Evolutionary conservation across 2,888 invertebrate genomes (phyloP), one percentile per base, ranked within the genome.

Genomic region (Alitta virens): DNA sequence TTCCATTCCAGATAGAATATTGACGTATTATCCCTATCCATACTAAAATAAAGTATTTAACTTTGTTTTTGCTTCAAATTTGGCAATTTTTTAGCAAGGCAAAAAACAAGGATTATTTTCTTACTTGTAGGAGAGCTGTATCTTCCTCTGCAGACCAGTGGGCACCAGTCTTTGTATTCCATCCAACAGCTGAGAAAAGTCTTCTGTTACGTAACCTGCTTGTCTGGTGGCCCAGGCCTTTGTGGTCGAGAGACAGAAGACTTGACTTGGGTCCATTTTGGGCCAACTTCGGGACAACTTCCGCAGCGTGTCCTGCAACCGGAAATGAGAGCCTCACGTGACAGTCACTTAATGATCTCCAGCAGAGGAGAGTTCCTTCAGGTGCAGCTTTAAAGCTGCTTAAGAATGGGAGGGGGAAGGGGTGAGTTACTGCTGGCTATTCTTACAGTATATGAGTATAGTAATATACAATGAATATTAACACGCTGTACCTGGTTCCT

Each of bases 81-180:
- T 9, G 40, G 40, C 12, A 9, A 40, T 12, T 12, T 40, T 16
- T 46, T 2, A 52, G 23, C n/a, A n/a, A n/a, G n/a, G n/a, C n/a
- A n/a, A n/a, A n/a, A n/a, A n/a, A n/a, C n/a, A n/a, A n/a, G n/a
- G n/a, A n/a, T n/a, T n/a, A n/a, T n/a, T n/a, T n/a, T 26, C 75
- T 62, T 59, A 78, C 78, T 71, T 71, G 67, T 76, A 77, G 2
- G 72, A 71, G 2, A 70, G 65, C 49, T 71, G 63, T 25, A 75
- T 67, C 9, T 70, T 63, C 27, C 68, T 70, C 3, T 73, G 69
- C 24, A 71, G 65, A 0, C 74, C 71, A 24, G 63, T 62, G 0
- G 63, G 56, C 26, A 73, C 70, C 1, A 77, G 60, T n/a, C 68
- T 63, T 26, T 71, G 69, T 3, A 77, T 46, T 14, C 68, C 71